Evolutionary conservation across 2,797 vertebrate genomes (phyloP).

Genomic region (Thamnophis elegans): DNA sequence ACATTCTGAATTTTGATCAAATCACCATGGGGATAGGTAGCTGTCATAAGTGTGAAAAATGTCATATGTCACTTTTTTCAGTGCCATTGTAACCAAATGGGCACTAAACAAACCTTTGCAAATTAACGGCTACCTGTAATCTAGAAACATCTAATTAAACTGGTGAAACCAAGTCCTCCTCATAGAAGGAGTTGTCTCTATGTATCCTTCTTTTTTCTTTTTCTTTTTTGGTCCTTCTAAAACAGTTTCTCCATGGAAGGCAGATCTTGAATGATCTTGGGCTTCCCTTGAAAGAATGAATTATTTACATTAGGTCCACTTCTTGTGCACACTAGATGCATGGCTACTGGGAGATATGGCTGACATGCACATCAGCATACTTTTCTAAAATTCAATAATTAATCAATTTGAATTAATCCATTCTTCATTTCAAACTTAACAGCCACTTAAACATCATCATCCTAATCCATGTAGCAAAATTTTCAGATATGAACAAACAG

Average conservation of each 20-base stretch:
- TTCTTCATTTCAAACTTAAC: neutral
- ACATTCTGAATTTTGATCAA: neutral
- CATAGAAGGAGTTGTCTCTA: neutral
- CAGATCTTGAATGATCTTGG: neutral
- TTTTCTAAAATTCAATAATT: neutral
- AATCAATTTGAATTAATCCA: neutral
- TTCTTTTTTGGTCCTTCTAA: neutral
- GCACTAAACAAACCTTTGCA: neutral
- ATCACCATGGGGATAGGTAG: neutral
- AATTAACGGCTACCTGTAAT: neutral
- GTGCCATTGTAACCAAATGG: fast-evolving
- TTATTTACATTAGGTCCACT: neutral
- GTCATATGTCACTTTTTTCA: neutral
- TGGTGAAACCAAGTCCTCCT: neutral
- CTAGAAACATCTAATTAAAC: neutral
- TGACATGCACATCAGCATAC: neutral
- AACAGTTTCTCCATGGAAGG: neutral
- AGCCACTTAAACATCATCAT: neutral
- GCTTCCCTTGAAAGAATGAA: neutral
- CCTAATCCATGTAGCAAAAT: neutral
- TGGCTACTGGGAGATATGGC: neutral
- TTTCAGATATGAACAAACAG: neutral
- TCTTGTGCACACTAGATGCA: neutral
- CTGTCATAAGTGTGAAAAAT: neutral
- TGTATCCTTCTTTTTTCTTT: neutral